Evolutionary conservation across 2,797 vertebrate genomes (phyloP).

Genomic region (Enteromius fasciolatus): DNA sequence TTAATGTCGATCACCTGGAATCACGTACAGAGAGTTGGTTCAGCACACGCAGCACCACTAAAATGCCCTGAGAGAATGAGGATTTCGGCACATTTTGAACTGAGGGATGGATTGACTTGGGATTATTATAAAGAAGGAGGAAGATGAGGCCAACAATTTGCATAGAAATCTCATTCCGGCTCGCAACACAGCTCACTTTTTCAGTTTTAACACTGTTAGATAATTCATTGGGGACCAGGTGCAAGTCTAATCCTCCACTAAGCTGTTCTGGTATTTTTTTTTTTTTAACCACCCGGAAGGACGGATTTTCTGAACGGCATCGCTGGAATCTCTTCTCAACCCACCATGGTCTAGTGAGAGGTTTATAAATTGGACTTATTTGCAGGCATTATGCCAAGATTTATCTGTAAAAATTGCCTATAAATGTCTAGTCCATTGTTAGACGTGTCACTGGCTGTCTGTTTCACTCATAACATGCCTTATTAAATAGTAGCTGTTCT

Average conservation of each 20-base stretch:
- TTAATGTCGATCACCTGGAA: slow-evolving; percentile 93
- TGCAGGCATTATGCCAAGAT: slow-evolving; percentile 21
- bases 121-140: slow-evolving; percentile 14
- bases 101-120: neutral
- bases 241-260: slow-evolving; percentile 26
- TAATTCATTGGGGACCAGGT: slow-evolving; percentile 42
- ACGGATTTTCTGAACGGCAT: slow-evolving; percentile 5
- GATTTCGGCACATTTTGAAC: slow-evolving; percentile 5
- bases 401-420: slow-evolving; percentile 20
- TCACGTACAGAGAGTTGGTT: neutral
- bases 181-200: slow-evolving; percentile 1
- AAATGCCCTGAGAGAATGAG: slow-evolving; percentile 2
- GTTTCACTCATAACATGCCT: slow-evolving; percentile 7
- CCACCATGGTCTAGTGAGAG: neutral
- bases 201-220: slow-evolving; percentile 22
- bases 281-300: slow-evolving; percentile 25
- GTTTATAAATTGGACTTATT: slow-evolving; percentile 30
- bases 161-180: slow-evolving; percentile 26
- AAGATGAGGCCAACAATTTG: slow-evolving; percentile 18
- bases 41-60: neutral
- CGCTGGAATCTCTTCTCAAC: neutral
- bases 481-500: neutral
- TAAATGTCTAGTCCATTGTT: slow-evolving; percentile 11
- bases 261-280: slow-evolving; percentile 44
- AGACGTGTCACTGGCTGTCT: neutral